Percentiles rank a stretch among this genome's conserved stretches.
phyloP scores from a whole-genome alignment of 2,888 invertebrate species.

The Dasysyrphus albostriatus region DNA sequence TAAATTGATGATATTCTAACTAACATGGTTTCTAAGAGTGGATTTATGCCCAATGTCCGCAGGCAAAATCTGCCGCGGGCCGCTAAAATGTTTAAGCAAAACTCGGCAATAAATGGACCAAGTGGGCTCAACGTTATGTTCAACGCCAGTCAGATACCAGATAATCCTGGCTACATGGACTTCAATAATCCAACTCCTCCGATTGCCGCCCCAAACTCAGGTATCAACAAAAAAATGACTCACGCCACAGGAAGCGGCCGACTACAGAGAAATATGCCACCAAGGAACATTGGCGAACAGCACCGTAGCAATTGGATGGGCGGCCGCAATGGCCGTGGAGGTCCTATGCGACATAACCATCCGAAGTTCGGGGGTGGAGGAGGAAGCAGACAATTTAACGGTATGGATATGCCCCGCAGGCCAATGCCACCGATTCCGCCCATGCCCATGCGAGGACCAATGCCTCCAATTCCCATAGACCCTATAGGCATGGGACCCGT shows the following conservation, averaged over 20 bases:
- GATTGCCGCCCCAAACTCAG: constrained; percentile 69
- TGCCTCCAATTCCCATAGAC: constrained; percentile 76
- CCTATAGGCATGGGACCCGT: constrained; percentile 43
- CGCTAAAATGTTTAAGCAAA: constrained; percentile 64
- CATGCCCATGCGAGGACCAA: constrained; percentile 76
- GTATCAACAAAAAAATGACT: constrained; percentile 40
- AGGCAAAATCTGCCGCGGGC: constrained; percentile 52
- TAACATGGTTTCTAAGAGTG: constrained; percentile 71
- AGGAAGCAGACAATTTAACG: constrained; percentile 57
- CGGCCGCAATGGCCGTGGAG: constrained; percentile 59
- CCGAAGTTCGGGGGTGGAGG: constrained; percentile 44
- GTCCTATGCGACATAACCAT: constrained; percentile 48
- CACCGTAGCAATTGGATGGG: constrained; percentile 55
- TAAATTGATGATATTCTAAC: constrained; percentile 31
- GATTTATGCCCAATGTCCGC: constrained; percentile 60
- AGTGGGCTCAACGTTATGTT: constrained; percentile 80
- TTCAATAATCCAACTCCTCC: constrained; percentile 81
- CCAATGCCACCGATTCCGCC: constrained; percentile 78
- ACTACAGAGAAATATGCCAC: constrained; percentile 76
- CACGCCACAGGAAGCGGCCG: constrained; percentile 39
- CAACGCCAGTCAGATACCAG: constrained; percentile 82
- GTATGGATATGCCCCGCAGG: constrained; percentile 70
- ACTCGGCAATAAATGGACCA: constrained; percentile 57
- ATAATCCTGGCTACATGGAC: constrained; percentile 83
- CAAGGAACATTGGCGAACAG: constrained; percentile 74